A percentile compares a stretch with the other conserved stretches of the same genome.
phyloP scores from a whole-genome alignment of 2,888 invertebrate species.

The Willowsia nigromaculata region DNA sequence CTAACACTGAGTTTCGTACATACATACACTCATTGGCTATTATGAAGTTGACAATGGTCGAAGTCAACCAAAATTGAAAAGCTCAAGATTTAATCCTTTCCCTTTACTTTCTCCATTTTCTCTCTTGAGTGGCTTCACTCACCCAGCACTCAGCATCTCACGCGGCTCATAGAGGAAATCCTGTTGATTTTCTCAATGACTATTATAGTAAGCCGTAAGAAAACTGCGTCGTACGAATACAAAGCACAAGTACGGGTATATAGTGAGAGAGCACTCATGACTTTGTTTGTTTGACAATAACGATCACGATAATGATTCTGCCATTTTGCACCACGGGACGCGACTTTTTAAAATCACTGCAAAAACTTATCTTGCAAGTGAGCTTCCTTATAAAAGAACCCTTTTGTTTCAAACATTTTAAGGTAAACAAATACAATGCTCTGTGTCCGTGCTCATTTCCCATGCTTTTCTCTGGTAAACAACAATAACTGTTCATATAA shows the following conservation, averaged over 20 bases:
- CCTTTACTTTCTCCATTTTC: neutral
- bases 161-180: neutral
- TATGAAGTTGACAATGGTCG: neutral
- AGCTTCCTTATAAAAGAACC: too few relatives aligned
- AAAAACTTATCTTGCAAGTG: too few relatives aligned
- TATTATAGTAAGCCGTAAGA: too few relatives aligned
- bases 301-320: neutral
- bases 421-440: too few relatives aligned
- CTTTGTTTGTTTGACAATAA: neutral
- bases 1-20: neutral
- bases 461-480: too few relatives aligned
- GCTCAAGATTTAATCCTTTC: constrained; percentile 28
- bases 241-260: neutral
- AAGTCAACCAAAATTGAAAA: constrained; percentile 1
- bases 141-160: neutral
- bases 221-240: neutral
- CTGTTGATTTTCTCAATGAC: neutral
- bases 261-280: neutral
- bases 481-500: too few relatives aligned
- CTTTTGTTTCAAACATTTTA: too few relatives aligned
- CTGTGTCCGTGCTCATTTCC: too few relatives aligned
- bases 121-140: neutral
- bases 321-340: neutral
- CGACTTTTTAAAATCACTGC: too few relatives aligned
- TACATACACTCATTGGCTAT: neutral